A percentile compares a stretch with the other conserved stretches of the same genome.
Conservation (phyloP, 2,113 vertebrate species). For the Genyomyrus donnyi region DNA sequence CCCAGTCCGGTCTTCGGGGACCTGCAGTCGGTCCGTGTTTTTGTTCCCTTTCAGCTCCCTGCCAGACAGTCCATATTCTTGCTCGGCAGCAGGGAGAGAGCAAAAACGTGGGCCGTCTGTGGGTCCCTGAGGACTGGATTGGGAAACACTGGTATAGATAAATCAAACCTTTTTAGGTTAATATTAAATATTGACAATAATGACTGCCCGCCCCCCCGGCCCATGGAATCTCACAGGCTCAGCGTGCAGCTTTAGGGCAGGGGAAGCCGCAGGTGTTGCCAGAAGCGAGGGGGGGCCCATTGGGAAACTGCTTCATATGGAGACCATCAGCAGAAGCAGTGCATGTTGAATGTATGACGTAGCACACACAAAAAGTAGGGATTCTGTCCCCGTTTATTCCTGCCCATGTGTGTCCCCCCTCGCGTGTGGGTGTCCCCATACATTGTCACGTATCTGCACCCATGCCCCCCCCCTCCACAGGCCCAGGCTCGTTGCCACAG, state of each 20-base stretch:
- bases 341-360: not conserved
- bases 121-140: not conserved
- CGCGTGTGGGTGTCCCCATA: not conserved
- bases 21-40: not conserved
- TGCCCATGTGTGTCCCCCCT: not conserved
- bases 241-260: not conserved
- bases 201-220: not conserved
- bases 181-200: not conserved
- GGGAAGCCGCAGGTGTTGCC: not conserved
- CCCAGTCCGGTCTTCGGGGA: not conserved
- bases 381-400: not conserved
- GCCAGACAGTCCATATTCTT: not conserved
- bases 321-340: not conserved
- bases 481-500: constrained; percentile 96
- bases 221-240: not conserved
- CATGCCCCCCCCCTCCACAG: constrained; percentile 44
- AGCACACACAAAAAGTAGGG: not conserved
- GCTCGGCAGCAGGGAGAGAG: not conserved
- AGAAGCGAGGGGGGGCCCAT: not conserved
- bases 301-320: not conserved
- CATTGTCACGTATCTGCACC: not conserved
- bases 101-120: not conserved
- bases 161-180: not conserved
- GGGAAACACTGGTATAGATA: not conserved
- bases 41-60: not conserved